Evolutionary conservation across 1,140 invertebrate species (phyloP).

Genomic region (Anoplolepis gracilipes): DNA sequence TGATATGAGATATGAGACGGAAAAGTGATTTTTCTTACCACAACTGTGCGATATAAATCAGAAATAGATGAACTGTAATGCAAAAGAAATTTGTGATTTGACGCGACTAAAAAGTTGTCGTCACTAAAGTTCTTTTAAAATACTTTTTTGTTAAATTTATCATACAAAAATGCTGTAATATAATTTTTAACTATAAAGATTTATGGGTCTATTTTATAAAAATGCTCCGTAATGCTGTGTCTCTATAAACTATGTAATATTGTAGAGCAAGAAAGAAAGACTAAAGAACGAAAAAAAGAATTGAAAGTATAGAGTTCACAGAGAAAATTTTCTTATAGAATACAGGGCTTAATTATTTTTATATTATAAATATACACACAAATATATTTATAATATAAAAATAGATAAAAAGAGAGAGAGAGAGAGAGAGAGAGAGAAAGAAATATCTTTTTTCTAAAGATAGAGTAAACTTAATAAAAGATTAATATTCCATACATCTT

Average conservation of each 20-base stretch:
- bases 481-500: no score
- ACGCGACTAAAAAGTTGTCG: neutral
- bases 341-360: neutral
- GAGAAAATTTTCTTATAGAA: neutral
- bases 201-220: no score
- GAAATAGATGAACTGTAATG: neutral
- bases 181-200: neutral
- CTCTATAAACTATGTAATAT: no score
- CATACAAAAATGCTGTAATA: neutral
- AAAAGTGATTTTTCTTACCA: conserved; percentile 3
- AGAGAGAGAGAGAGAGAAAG: no score
- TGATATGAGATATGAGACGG: neutral
- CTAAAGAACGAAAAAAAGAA: no score
- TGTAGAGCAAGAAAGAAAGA: no score
- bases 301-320: no score
- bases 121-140: no score
- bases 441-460: neutral
- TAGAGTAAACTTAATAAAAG: neutral
- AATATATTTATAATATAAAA: no score
- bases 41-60: conserved; percentile 10
- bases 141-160: neutral
- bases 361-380: neutral
- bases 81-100: neutral
- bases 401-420: no score
- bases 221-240: no score